Percentiles rank a stretch among this genome's conserved stretches.
Evolutionary conservation across 2,113 vertebrate genomes (phyloP).

Genomic region (Ophthalmotilapia sp.): DNA sequence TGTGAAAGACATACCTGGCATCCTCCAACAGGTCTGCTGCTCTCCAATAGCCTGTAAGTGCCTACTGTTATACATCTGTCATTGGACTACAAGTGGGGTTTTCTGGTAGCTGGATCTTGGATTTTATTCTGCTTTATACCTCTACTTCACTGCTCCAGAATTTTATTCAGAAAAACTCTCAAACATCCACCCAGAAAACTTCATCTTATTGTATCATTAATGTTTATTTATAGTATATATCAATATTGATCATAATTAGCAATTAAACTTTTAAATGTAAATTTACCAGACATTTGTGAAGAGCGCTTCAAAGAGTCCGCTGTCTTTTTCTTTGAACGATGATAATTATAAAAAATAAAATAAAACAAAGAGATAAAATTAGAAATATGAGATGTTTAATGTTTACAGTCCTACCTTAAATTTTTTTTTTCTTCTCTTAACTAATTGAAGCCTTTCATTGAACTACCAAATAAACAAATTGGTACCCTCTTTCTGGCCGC

Average conservation of each 20-base stretch:
- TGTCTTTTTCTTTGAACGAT: neutral
- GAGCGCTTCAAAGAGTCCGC: accelerated
- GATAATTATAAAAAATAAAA: neutral
- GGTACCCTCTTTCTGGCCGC: neutral
- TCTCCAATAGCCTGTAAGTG: neutral
- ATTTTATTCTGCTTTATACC: neutral
- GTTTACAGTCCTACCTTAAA: neutral
- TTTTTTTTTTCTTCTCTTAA: accelerated
- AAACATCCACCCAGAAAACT: neutral
- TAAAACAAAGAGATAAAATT: neutral
- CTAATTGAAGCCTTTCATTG: neutral
- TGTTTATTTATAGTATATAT: neutral
- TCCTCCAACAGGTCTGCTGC: neutral
- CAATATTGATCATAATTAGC: neutral
- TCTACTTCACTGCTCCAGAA: too few species aligned
- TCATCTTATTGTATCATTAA: neutral
- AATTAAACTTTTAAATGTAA: neutral
- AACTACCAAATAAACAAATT: neutral
- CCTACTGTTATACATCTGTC: neutral
- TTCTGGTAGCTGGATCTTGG: neutral
- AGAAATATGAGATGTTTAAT: neutral
- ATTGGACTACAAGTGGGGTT: neutral
- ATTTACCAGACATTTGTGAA: neutral
- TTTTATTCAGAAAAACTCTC: neutral
- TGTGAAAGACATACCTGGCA: neutral